phyloP scores from a whole-genome alignment of 2,113 vertebrate species.

The Ascaphus truei region DNA sequence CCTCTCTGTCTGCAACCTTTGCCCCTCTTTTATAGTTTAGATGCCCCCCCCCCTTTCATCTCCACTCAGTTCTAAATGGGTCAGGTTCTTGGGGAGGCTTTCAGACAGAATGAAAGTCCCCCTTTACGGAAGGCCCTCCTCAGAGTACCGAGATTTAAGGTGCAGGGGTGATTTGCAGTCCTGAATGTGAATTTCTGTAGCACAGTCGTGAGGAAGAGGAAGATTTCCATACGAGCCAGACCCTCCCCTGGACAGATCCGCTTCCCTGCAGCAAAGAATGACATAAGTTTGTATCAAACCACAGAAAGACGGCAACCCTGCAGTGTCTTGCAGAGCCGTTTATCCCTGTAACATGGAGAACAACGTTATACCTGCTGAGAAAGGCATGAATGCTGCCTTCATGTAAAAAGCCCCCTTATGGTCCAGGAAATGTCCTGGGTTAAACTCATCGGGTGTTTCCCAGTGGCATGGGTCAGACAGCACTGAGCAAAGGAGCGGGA shows the following conservation, averaged over 20 bases:
- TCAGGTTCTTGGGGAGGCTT: not conserved
- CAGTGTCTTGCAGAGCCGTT: too few relatives aligned
- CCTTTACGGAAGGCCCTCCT: constrained; percentile 18
- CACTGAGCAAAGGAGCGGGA: constrained; percentile 18
- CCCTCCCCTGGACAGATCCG: constrained; percentile 11
- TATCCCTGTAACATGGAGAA: too few relatives aligned
- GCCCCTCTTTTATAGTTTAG: too few relatives aligned
- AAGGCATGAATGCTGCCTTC: constrained; percentile 57
- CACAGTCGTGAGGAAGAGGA: constrained; percentile 40
- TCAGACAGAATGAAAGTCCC: not conserved
- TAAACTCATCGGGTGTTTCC: constrained; percentile 29
- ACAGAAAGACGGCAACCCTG: too few relatives aligned
- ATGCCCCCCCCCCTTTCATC: too few relatives aligned
- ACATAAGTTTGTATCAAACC: not conserved
- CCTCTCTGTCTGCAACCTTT: too few relatives aligned
- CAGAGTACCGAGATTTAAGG: constrained; percentile 30
- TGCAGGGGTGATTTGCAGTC: constrained; percentile 37
- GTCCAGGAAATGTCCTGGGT: constrained; percentile 53
- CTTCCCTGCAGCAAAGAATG: not conserved
- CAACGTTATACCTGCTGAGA: constrained; percentile 57
- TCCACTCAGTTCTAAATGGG: too few relatives aligned
- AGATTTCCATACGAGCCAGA: constrained; percentile 45
- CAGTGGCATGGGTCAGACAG: constrained; percentile 39
- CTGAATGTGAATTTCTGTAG: constrained; percentile 45
- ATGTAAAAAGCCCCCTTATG: constrained; percentile 48